Evolutionary conservation across 2,888 invertebrate species (phyloP).

Genomic region (Andrena camellia): DNA sequence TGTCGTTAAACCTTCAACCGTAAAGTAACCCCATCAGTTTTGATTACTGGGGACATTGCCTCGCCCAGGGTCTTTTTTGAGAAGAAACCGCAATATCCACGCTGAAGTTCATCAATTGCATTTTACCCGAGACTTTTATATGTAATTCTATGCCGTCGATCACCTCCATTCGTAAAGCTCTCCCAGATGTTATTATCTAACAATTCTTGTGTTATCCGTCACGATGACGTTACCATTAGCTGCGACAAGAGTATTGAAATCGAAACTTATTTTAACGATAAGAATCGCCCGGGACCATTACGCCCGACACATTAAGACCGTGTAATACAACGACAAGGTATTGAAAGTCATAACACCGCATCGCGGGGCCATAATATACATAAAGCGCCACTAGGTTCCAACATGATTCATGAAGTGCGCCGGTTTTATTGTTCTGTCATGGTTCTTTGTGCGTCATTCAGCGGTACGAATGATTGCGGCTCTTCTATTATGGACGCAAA

Average conservation of each 20-base stretch:
- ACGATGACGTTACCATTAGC: conserved; percentile 10
- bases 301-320: background rate
- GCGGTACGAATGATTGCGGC: conserved; percentile 42
- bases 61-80: no score
- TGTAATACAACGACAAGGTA: conserved; percentile 6
- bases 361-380: conserved; percentile 26
- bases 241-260: conserved; percentile 5
- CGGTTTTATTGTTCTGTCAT: conserved; percentile 60
- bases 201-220: background rate
- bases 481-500: conserved; percentile 25
- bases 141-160: background rate
- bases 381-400: conserved; percentile 39
- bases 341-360: conserved; percentile 40
- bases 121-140: background rate
- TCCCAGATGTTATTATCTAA: background rate
- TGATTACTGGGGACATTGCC: background rate
- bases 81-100: background rate
- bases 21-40: background rate
- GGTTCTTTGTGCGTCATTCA: conserved; percentile 47
- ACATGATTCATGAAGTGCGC: conserved; percentile 48
- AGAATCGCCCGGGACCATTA: conserved; percentile 22
- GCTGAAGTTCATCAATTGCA: background rate
- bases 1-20: background rate
- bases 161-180: background rate
- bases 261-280: conserved; percentile 10